Base-by-base conservation (phyloP, 1,140 invertebrate species). In the Chionoecetes opilio region DNA sequence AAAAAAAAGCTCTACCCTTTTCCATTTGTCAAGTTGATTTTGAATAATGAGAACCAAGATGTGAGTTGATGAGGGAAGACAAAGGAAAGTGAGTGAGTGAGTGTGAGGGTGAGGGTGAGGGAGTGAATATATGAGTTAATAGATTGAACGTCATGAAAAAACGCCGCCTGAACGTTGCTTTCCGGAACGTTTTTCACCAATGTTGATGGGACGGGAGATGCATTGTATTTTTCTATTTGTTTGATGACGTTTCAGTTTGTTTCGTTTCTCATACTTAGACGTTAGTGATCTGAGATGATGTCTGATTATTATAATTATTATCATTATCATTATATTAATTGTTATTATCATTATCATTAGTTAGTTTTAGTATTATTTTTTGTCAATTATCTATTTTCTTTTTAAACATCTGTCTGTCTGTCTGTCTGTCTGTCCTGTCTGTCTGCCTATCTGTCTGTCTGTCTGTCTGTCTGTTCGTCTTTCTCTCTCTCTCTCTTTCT, bases 21-120 rank as follows among this genome's bases (percentile, higher is more conserved):
- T 85, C 75, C 38, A 85, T 93, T 38, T 93, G 92, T 93, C 85
- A 93, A 87, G 38, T 87, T 87, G 63, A 92, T 9, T 38, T 31
- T 87, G 92, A 88, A 53, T 93, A 86, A 88, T 87, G 85, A 85
- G 85, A 86, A 29, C 29, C 34, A 37, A 89, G 87, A 89, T 34
- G 11, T 53, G 21, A 53, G 46, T 53, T 53, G 46, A 53, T 53
- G 46, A 11, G 9, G 46, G 46, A 17, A 53, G 46, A 53, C 11
- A 32, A 75, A 46, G 21, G 46, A 53, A 32, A 75, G 63, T 2
- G 46, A 53, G 32, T 9, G 21, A 6, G 35, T 32, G 85, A 87
- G 85, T 31, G 85, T 87, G n/a, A 34, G 89, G 53, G 38, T 41
- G 34, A 91, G 89, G 53, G 21, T 17, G 38, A 32, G 29, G 5